Base-by-base conservation (phyloP, 1,140 invertebrate species). In the Atta colombica region DNA sequence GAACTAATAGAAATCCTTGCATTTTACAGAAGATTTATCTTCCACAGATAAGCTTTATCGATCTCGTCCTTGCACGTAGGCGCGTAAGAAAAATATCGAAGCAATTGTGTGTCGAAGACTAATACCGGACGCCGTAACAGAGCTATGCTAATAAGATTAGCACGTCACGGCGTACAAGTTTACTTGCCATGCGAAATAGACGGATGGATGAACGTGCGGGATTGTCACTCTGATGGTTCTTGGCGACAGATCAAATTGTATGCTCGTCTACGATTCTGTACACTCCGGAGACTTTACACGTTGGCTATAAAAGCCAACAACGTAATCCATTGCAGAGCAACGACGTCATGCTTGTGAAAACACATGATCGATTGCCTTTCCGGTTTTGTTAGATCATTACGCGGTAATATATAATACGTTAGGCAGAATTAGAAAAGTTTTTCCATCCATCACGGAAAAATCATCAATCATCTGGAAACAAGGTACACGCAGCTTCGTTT, bases 121-220 rank as follows among this genome's bases (percentile, higher is more conserved):
- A 85, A 53, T 77, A 21, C 31, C 18, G 45, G 25, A 55, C 10
- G n/a, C 6, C 28, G 88, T 85, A 72, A 72, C 49, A 60, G 68
- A 72, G 61, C n/a, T 68, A 16, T 51, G 88, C 86, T 89, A 90
- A 90, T 87, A 49, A 53, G 72, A 90, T 90, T 90, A 90, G 53
- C 71, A 69, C 21, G 74, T 71, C 25, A 21, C 58, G 51, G 51
- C 60, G 53, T 55, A 16, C 60, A 25, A 77, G 58, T 28, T 51
- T 69, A 65, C 72, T 16, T 81, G 58, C 63, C 28, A 18, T n/a
- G n/a, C 74, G 25, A 39, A 75, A 5, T 63, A 68, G 55, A 68
- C 28, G 18, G 39, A 78, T 16, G 2, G 39, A 77, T n/a, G 2
- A 39, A 61, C 16, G n/a, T 35, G 58, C 14, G 61, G 14, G 69